These are phyloP conservation scores for Halcyon malimbica DNA, from an alignment of 2,113 vertebrate species.

Conservation along the genomic window DNA sequence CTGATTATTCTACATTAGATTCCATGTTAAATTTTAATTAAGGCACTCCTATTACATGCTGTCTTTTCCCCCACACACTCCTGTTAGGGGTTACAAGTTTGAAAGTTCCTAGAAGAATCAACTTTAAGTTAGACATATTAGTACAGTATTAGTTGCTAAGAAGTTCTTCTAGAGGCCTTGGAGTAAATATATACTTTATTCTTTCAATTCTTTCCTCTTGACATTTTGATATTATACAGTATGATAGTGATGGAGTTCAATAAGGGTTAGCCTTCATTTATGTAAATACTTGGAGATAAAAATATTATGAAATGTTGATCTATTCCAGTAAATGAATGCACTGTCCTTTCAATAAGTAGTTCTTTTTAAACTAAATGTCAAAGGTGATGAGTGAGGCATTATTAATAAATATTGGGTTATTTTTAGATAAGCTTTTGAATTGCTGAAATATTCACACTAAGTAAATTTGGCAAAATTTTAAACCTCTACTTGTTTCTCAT, in stretches of 20 bases:
- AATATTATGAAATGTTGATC: slow-evolving; percentile 39
- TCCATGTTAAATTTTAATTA: neutral
- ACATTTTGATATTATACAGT: slow-evolving; percentile 59
- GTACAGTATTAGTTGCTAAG: slow-evolving; percentile 32
- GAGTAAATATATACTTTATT: slow-evolving; percentile 25
- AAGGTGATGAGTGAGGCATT: neutral
- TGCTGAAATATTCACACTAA: neutral
- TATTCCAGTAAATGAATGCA: slow-evolving; percentile 43
- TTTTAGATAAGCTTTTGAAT: neutral
- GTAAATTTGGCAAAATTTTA: neutral
- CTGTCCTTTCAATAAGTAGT: slow-evolving; percentile 6
- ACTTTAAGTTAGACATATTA: neutral
- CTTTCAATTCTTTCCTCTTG: neutral
- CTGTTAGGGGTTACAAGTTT: slow-evolving; percentile 19
- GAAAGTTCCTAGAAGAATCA: slow-evolving; percentile 45
- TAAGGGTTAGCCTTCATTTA: slow-evolving; percentile 40
- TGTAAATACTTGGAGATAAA: slow-evolving; percentile 70
- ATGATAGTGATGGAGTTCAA: slow-evolving; percentile 38
- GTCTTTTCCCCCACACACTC: fast-evolving
- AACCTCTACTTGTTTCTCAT: neutral
- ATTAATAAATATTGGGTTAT: neutral
- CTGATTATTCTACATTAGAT: neutral
- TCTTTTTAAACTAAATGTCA: slow-evolving; percentile 29
- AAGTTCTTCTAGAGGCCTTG: slow-evolving; percentile 7
- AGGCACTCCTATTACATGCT: neutral